These are phyloP conservation scores for Rhinoraja longicauda DNA, from an alignment of 2,797 vertebrate species.

Conservation along the genomic window DNA sequence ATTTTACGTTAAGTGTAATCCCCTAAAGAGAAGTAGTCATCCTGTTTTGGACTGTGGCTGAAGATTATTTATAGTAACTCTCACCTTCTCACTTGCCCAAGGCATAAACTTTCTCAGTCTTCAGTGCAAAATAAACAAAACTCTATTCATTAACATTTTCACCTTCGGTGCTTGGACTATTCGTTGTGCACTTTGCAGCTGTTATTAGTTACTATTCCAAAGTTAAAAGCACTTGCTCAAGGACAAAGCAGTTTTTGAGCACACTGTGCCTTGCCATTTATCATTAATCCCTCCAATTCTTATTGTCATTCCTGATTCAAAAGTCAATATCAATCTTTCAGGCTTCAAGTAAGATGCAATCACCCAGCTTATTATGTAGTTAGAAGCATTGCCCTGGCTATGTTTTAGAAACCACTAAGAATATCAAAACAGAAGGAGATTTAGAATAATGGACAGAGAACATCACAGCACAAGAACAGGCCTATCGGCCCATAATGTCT, in stretches of 20 bases:
- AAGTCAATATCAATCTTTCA: not conserved
- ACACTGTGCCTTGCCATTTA: not conserved
- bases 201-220: not conserved
- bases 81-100: not conserved
- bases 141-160: not conserved
- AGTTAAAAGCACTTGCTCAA: not conserved
- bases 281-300: not conserved
- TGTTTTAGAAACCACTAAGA: too few relatives aligned
- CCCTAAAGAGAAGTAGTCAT: not conserved
- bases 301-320: not conserved
- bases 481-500: too few relatives aligned
- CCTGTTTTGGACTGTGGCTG: not conserved
- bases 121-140: not conserved
- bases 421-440: too few relatives aligned
- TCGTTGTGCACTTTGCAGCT: not conserved
- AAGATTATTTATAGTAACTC: not conserved
- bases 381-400: not conserved
- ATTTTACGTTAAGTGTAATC: not conserved
- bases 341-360: not conserved
- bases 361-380: not conserved
- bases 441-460: too few relatives aligned
- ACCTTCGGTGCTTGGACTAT: not conserved
- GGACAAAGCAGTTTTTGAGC: not conserved
- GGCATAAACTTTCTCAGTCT: not conserved
- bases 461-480: too few relatives aligned